These are phyloP conservation scores for Pilophorus perplexus DNA, from an alignment of 2,888 invertebrate genomes.

Conservation along the genomic window DNA sequence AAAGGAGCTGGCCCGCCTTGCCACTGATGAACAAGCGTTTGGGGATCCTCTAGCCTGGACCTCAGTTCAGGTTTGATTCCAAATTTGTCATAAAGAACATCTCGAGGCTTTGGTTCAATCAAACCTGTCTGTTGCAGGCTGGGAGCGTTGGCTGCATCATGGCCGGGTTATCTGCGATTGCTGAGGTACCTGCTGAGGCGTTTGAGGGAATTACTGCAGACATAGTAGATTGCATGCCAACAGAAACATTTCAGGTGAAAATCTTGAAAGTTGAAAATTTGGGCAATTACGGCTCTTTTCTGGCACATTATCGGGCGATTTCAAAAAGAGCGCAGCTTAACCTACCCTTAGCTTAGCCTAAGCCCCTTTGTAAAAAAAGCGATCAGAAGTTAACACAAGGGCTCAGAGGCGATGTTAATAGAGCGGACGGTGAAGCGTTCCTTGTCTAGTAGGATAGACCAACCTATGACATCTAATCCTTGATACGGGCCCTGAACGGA, in stretches of 20 bases:
- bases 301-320: too few species aligned
- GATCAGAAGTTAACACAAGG: too few species aligned
- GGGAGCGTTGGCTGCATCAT: conserved; percentile 49
- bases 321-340: too few species aligned
- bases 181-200: conserved; percentile 47
- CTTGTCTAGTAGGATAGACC: too few species aligned
- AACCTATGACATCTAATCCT: too few species aligned
- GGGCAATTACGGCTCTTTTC: too few species aligned
- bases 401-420: too few species aligned
- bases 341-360: too few species aligned
- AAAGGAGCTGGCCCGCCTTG: conserved; percentile 47
- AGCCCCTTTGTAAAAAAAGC: too few species aligned
- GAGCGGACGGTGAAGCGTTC: too few species aligned
- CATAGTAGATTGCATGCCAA: conserved; percentile 48
- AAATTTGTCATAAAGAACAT: neutral
- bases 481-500: too few species aligned
- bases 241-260: conserved; percentile 47
- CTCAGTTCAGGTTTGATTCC: conserved; percentile 47
- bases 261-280: too few species aligned
- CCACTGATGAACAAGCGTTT: conserved; percentile 47
- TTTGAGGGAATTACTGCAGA: conserved; percentile 49
- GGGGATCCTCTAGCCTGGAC: conserved; percentile 49
- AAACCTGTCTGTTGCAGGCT: conserved; percentile 45
- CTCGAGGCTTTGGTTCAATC: neutral
- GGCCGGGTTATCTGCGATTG: conserved; percentile 46